A percentile compares a stretch with the other conserved stretches of the same genome.
Conservation (phyloP, 2,113 vertebrate genomes). For the Melanerpes aurifrons region DNA sequence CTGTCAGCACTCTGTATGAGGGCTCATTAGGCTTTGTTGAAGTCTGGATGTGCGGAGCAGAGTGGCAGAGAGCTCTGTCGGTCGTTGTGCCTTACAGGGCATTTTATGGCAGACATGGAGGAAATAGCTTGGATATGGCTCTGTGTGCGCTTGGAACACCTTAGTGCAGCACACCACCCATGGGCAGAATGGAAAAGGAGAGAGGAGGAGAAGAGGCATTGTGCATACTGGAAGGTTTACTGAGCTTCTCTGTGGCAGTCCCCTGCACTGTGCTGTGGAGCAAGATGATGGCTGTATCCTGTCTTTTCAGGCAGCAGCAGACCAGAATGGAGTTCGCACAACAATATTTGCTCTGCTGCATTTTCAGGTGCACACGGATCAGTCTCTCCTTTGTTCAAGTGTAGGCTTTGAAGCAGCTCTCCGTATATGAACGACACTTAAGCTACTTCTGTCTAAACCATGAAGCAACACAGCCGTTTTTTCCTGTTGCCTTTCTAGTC, state of each 20-base stretch:
- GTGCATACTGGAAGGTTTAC: neutral
- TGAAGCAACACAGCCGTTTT: no score
- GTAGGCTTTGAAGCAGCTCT: no score
- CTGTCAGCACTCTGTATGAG: neutral
- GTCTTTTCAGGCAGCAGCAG: neutral
- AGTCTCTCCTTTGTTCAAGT: no score
- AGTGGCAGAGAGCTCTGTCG: neutral
- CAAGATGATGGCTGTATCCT: neutral
- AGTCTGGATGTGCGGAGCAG: neutral
- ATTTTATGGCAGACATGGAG: neutral
- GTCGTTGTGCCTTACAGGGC: neutral
- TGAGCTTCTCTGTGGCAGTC: neutral
- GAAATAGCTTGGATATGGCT: neutral
- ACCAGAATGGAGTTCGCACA: neutral
- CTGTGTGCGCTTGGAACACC: neutral
- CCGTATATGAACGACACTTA: no score
- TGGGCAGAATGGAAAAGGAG: neutral
- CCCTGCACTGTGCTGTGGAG: neutral
- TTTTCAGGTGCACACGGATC: neutral
- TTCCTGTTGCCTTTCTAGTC: no score
- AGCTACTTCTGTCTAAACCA: no score
- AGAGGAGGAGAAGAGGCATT: neutral
- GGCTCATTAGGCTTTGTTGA: neutral
- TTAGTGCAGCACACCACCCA: neutral
- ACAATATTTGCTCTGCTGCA: neutral